These are phyloP conservation scores for Chrysemys picta DNA, from an alignment of 2,113 vertebrate species.

Conservation along the genomic window DNA sequence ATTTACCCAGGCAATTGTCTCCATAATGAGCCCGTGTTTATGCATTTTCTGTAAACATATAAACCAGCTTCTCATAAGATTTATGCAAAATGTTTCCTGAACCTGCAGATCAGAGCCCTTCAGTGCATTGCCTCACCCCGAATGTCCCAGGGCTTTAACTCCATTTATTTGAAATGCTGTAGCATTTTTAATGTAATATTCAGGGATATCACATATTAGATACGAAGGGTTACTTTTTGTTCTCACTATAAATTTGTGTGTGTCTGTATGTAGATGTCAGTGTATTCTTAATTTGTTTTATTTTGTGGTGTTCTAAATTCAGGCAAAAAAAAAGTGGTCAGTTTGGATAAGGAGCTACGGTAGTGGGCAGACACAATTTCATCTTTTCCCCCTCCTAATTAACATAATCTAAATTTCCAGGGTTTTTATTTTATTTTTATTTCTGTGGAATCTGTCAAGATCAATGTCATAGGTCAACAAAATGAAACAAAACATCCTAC, in stretches of 20 bases:
- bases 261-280: neutral
- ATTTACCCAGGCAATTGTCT: constrained; percentile 45
- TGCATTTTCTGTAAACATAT: constrained; percentile 33
- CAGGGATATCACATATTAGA: fast-evolving
- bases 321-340: neutral
- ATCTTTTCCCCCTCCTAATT: neutral
- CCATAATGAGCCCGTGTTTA: constrained; percentile 41
- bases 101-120: neutral
- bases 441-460: neutral
- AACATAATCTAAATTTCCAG: neutral
- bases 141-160: neutral
- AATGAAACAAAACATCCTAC: neutral
- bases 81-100: constrained; percentile 23
- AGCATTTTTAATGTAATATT: neutral
- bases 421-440: neutral
- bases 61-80: constrained; percentile 19
- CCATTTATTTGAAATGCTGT: neutral
- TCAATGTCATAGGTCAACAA: neutral
- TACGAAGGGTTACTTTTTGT: neutral
- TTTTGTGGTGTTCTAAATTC: neutral
- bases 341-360: neutral
- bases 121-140: neutral
- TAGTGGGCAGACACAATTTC: neutral
- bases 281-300: neutral
- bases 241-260: neutral